Percentiles rank a stretch among this genome's conserved stretches.
phyloP scores from a whole-genome alignment of 1,140 invertebrate genomes.

The Aphidius ervi region DNA sequence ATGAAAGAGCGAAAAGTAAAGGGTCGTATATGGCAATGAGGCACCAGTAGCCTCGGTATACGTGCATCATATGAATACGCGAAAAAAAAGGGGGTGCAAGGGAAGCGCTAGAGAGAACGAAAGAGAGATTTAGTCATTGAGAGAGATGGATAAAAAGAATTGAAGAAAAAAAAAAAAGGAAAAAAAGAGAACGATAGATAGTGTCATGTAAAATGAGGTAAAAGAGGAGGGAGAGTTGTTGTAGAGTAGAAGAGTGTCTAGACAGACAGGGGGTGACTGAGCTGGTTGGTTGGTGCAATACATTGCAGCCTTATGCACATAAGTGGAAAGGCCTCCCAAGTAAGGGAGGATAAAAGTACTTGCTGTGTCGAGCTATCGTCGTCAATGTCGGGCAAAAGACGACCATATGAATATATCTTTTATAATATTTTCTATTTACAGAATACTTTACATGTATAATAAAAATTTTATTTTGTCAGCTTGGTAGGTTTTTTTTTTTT shows the following conservation, averaged over 20 bases:
- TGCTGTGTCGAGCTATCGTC: conserved; percentile 17
- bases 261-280: conserved; percentile 43
- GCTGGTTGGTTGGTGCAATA: conserved; percentile 27
- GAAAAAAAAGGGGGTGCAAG: conserved; percentile 1
- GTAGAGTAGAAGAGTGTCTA: conserved; percentile 50
- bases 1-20: conserved; percentile 41
- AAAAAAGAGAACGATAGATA: conserved; percentile 11
- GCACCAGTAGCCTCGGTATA: neutral
- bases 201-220: conserved; percentile 20
- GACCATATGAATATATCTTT: neutral
- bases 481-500: too few species aligned
- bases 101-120: conserved; percentile 11
- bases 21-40: conserved; percentile 1
- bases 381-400: conserved; percentile 30
- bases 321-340: neutral
- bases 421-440: too few species aligned
- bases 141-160: conserved; percentile 6
- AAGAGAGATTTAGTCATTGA: conserved; percentile 5
- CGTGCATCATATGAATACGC: neutral
- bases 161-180: conserved; percentile 6
- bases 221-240: conserved; percentile 33
- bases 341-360: conserved; percentile 23
- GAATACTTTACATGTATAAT: too few species aligned
- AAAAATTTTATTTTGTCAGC: too few species aligned
- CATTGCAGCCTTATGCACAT: neutral